These are phyloP conservation scores for Microctonus aethiopoides DNA, from an alignment of 2,888 invertebrate species.

Conservation along the genomic window DNA sequence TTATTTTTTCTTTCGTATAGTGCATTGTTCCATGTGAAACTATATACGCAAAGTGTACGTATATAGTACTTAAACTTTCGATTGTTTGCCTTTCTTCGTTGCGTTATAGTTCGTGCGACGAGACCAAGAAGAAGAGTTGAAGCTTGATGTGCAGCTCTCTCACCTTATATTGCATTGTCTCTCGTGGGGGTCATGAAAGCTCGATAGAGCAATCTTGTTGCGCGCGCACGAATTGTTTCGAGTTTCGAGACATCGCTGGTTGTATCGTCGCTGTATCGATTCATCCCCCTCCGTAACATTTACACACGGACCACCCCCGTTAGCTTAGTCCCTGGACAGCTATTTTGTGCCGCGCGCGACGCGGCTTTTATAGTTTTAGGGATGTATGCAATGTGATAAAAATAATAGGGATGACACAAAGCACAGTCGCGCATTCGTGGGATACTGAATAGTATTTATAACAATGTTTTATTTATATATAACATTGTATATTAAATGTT, in stretches of 20 bases:
- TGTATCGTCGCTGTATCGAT: slow-evolving; percentile 66
- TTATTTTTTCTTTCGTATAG: too few relatives aligned
- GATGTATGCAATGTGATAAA: not conserved
- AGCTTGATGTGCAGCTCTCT: slow-evolving; percentile 1
- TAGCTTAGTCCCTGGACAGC: slow-evolving; percentile 21
- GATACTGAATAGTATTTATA: not conserved
- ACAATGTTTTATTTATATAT: not conserved
- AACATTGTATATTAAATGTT: not conserved
- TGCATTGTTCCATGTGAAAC: too few relatives aligned
- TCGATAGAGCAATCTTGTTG: slow-evolving; percentile 45
- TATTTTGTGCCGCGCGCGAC: not conserved
- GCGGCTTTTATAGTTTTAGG: not conserved
- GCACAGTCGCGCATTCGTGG: too few relatives aligned
- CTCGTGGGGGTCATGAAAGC: slow-evolving; percentile 44
- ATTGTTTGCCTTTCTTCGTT: not conserved
- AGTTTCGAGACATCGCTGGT: slow-evolving; percentile 64
- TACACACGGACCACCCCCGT: slow-evolving; percentile 30
- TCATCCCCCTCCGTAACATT: slow-evolving; percentile 53
- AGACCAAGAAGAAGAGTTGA: not conserved
- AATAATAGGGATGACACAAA: too few relatives aligned
- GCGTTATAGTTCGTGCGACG: not conserved
- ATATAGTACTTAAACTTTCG: not conserved
- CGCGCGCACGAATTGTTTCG: slow-evolving; percentile 53
- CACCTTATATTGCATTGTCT: slow-evolving; percentile 32
- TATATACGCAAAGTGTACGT: not conserved